phyloP scores from a whole-genome alignment of 1,140 invertebrate genomes.

The Drosophila trapezifrons region DNA sequence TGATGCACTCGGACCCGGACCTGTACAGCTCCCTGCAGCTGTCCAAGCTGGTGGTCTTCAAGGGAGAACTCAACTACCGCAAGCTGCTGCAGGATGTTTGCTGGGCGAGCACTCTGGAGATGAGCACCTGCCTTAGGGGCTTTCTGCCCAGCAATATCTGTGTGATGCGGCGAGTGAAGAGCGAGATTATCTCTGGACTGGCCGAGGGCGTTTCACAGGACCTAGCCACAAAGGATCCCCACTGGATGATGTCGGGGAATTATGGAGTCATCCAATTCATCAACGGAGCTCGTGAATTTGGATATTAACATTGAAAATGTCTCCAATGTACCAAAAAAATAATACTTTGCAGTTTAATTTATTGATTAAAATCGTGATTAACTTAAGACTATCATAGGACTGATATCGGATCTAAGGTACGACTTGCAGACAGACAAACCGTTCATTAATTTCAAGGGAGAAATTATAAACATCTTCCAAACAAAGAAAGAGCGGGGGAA shows the following conservation, averaged over 20 bases:
- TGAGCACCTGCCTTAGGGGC: constrained; percentile 89
- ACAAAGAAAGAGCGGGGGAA: no score
- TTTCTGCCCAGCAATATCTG: constrained; percentile 93
- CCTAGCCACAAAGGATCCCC: constrained; percentile 86
- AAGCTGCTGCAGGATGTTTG: constrained; percentile 96
- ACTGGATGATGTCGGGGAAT: constrained; percentile 95
- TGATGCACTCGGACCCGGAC: constrained; percentile 88
- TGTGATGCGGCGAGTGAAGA: constrained; percentile 94
- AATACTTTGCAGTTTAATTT: constrained; percentile 24
- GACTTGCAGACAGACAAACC: constrained; percentile 96
- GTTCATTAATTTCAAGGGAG: constrained; percentile 85
- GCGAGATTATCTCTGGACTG: constrained; percentile 95
- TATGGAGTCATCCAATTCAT: constrained; percentile 87
- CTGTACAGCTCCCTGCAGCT: constrained; percentile 90
- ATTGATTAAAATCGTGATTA: constrained; percentile 22
- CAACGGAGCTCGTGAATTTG: constrained; percentile 57
- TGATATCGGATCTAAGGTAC: constrained; percentile 94
- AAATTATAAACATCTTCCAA: constrained; percentile 38
- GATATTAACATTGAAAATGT: constrained; percentile 47
- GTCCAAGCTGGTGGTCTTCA: constrained; percentile 93
- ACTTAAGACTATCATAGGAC: constrained; percentile 90
- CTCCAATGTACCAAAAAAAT: constrained; percentile 21
- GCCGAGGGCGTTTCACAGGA: constrained; percentile 86
- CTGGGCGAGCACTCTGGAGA: constrained; percentile 90
- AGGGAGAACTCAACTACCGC: constrained; percentile 98